A percentile compares a stretch with the other conserved stretches of the same genome.
Evolutionary conservation across 2,797 vertebrate genomes (phyloP).

Genomic region (Pygocentrus nattereri): DNA sequence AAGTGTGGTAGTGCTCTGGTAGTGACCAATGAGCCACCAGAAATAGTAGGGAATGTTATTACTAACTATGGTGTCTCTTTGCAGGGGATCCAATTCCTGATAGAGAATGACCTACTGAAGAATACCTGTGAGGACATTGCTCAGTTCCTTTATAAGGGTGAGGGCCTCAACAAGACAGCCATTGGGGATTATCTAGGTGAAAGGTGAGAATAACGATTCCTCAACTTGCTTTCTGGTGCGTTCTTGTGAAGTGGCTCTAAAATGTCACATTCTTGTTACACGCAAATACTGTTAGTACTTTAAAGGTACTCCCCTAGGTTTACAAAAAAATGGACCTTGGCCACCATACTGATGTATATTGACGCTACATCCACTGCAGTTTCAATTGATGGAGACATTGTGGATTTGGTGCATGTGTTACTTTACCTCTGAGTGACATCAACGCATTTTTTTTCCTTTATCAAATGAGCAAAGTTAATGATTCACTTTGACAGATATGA

Average conservation of each 20-base stretch:
- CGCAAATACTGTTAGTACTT: neutral
- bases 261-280: neutral
- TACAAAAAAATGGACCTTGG: neutral
- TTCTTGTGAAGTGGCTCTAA: neutral
- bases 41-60: neutral
- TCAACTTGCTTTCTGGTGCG: neutral
- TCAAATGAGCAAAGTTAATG: neutral
- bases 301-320: neutral
- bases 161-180: conserved; percentile 96
- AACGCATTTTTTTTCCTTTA: neutral
- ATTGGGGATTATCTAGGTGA: conserved; percentile 97
- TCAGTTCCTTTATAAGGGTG: conserved; percentile 94
- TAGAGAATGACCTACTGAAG: conserved; percentile 91
- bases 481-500: neutral
- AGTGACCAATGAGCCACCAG: neutral
- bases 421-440: neutral
- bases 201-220: conserved; percentile 75
- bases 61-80: conserved; percentile 18
- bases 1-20: neutral
- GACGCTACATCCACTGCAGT: neutral
- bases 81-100: conserved; percentile 93
- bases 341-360: neutral
- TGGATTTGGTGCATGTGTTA: neutral
- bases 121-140: conserved; percentile 91
- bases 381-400: neutral